phyloP scores from a whole-genome alignment of 2,113 vertebrate species.

The Otis tarda region DNA sequence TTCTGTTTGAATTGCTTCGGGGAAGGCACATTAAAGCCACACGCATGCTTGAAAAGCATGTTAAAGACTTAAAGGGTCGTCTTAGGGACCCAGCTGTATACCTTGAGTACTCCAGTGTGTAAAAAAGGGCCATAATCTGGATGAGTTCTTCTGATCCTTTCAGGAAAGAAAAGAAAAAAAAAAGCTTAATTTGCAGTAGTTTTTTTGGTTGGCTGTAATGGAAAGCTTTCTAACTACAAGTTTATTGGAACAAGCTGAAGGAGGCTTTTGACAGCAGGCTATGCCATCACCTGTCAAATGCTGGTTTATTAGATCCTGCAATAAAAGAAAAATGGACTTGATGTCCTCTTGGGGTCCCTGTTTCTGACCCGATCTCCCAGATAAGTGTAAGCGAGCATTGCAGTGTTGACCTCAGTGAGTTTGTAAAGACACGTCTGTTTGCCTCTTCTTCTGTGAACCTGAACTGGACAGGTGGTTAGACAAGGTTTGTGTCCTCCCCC shows the following conservation, averaged over 20 bases:
- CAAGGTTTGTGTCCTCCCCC: neutral
- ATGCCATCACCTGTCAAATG: neutral
- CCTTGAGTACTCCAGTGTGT: neutral
- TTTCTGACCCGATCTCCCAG: neutral
- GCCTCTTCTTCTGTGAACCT: neutral
- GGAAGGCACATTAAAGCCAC: constrained; percentile 9
- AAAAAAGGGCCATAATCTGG: neutral
- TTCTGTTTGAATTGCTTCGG: constrained; percentile 38
- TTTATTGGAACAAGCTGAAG: neutral
- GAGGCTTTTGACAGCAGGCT: neutral
- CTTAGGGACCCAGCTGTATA: neutral
- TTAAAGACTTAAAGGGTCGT: neutral
- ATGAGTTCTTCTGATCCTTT: neutral
- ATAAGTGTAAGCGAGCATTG: neutral
- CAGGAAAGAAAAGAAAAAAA: neutral
- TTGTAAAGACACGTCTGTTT: neutral
- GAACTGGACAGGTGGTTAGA: neutral
- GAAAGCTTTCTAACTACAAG: neutral
- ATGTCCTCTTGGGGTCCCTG: neutral
- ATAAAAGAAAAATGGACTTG: neutral
- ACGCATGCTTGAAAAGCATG: neutral
- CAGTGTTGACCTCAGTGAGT: neutral
- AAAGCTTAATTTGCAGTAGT: neutral
- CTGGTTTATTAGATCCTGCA: neutral
- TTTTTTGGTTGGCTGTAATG: neutral